Evolutionary conservation across 37 sponge, comb jelly and placozoan genomes (phyloP).

Genomic region (Aplysina aerophoba): DNA sequence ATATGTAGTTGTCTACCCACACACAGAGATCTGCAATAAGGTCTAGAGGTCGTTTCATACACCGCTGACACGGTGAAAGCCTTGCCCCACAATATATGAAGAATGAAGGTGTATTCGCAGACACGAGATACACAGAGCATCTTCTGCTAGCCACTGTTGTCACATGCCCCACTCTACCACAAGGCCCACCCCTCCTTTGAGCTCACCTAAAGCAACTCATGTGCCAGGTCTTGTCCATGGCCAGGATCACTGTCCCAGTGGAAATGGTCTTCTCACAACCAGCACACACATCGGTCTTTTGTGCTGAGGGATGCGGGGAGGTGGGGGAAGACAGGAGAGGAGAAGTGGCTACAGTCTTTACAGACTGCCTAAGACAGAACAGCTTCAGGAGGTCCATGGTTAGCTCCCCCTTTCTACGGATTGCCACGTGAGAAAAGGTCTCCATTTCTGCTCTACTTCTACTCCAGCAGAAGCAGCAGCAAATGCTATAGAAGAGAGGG

Average conservation of each 20-base stretch:
- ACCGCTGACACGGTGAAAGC: too few species aligned
- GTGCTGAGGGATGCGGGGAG: neutral
- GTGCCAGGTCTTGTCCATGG: conserved; percentile 77
- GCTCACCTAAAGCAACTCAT: conserved; percentile 74
- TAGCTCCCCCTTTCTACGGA: conserved; percentile 24
- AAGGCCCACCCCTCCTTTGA: neutral
- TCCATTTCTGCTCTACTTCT: conserved; percentile 4
- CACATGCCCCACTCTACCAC: neutral
- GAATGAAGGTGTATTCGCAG: too few species aligned
- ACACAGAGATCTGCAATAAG: too few species aligned
- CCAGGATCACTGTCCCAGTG: conserved; percentile 29
- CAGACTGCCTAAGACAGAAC: neutral
- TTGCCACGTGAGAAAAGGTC: neutral
- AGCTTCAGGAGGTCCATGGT: conserved; percentile 10
- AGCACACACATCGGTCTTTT: conserved; percentile 12
- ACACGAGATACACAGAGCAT: too few species aligned
- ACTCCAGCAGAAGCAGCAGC: too few species aligned
- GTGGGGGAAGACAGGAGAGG: neutral
- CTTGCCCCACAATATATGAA: too few species aligned
- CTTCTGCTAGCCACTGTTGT: too few species aligned
- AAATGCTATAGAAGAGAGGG: too few species aligned
- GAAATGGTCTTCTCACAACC: conserved; percentile 4
- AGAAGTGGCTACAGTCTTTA: neutral
- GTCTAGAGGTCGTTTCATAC: too few species aligned
- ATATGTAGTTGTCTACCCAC: too few species aligned